Base-by-base conservation (phyloP, 2,888 invertebrate genomes). In the Acleris holmiana region DNA sequence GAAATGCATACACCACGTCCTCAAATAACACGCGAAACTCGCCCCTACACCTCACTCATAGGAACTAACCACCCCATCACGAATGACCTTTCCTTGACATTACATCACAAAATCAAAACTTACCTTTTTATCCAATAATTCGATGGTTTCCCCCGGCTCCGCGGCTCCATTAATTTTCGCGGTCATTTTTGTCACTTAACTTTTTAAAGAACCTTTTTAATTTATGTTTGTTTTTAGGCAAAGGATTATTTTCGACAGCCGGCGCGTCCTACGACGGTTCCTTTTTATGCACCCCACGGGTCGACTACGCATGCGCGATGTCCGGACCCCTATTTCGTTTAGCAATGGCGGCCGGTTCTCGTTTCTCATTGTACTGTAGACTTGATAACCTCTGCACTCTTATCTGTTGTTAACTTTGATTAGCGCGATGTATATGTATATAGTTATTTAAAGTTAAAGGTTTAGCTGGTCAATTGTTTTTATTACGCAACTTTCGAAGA, bases 91-190 rank as follows among this genome's bases (percentile, higher is more conserved):
- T 79, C 72, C 67, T 68, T 84, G 84, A 85, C 85, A 85, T 86
- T 86, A 79, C 76, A 75, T 77, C 76, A 79, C 71, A 49, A 65
- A 72, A 59, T 68, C 61, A 70, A 71, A 72, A 71, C 58, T 77
- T 74, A 91, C 91, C 88, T 89, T 91, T 75, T 86, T 86, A 19
- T 90, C 88, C 49, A 92, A 75, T 23, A 92, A 73, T 60, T 84
- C 83, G 51, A 91, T 87, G 4, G 82, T 90, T 72, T 92, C 91
- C 0, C 82, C 82, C 0, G 83, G 78, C 67, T 84, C 80, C 23
- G 68, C 63, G 58, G 69, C 67, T 66, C 77, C 79, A 56, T 71
- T 71, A 44, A 50, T 68, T 65, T 82, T 87, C 23, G 83, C 84
- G 1, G 75, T 67, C 89, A 91, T 92, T 73, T 72, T 79, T 59